phyloP scores from a whole-genome alignment of 2,113 vertebrate genomes.

The Takifugu flavidus region DNA sequence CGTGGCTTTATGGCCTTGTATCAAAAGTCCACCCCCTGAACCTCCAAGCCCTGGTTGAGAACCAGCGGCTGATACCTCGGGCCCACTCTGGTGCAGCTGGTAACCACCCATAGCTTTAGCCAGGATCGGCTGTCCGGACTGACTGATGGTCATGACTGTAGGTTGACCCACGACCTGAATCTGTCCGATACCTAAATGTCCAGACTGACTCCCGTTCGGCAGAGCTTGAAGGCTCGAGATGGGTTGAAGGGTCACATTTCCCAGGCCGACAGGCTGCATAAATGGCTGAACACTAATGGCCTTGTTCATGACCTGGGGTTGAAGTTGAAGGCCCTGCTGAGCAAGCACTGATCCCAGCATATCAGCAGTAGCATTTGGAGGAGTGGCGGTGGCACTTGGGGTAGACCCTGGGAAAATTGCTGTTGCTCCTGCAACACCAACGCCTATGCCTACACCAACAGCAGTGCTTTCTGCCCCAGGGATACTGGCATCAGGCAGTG shows the following conservation, averaged over 20 bases:
- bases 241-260: constrained; percentile 93
- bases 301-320: constrained; percentile 91
- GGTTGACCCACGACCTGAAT: constrained; percentile 95
- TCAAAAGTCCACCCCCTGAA: constrained; percentile 80
- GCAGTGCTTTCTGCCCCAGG: constrained; percentile 61
- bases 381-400: constrained; percentile 53
- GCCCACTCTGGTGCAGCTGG: constrained; percentile 79
- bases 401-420: constrained; percentile 81
- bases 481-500: constrained; percentile 80
- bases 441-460: constrained; percentile 70
- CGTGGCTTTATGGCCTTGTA: constrained; percentile 83
- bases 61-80: constrained; percentile 74
- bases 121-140: constrained; percentile 84
- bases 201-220: constrained; percentile 87
- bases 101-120: constrained; percentile 88
- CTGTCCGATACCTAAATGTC: constrained; percentile 85
- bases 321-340: constrained; percentile 87
- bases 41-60: constrained; percentile 74
- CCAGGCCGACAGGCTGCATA: constrained; percentile 88
- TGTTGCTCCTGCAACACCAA: constrained; percentile 72
- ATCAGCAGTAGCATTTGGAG: constrained; percentile 73
- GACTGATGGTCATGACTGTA: constrained; percentile 94
- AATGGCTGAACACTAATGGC: constrained; percentile 93
- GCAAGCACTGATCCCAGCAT: constrained; percentile 87
- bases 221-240: constrained; percentile 87